phyloP scores from a whole-genome alignment of 2,888 invertebrate genomes.

The Oscheius sp. region DNA sequence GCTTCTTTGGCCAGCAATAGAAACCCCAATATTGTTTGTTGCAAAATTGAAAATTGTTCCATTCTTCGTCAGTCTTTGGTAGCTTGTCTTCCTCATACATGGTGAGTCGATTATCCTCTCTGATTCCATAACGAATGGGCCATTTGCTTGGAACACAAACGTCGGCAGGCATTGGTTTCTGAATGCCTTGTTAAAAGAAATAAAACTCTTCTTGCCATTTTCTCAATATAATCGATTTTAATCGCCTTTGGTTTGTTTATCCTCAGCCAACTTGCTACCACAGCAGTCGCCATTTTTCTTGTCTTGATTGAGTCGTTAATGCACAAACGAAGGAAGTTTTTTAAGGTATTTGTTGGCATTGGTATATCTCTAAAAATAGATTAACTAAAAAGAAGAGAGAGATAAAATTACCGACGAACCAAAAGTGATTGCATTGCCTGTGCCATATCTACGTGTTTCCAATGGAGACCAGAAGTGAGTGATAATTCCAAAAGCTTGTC shows the following conservation, averaged over 20 bases:
- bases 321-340: conserved; percentile 77
- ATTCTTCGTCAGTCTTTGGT: conserved; percentile 79
- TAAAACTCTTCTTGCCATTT: not conserved
- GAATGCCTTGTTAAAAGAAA: not conserved
- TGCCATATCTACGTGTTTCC: conserved; percentile 83
- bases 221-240: conserved; percentile 38
- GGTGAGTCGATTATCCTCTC: conserved; percentile 76
- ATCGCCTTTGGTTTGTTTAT: conserved; percentile 64
- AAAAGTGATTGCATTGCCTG: conserved; percentile 80
- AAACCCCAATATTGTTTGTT: conserved; percentile 78
- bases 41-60: conserved; percentile 80
- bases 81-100: conserved; percentile 61
- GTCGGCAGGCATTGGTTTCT: conserved; percentile 36
- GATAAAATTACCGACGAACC: conserved; percentile 74
- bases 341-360: conserved; percentile 78
- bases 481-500: conserved; percentile 43
- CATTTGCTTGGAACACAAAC: conserved; percentile 58
- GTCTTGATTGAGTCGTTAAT: conserved; percentile 84
- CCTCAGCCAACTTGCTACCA: conserved; percentile 62
- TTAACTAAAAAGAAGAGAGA: not conserved
- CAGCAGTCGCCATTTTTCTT: conserved; percentile 74
- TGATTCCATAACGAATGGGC: conserved; percentile 72
- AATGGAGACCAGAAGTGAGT: conserved; percentile 74
- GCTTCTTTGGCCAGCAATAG: conserved; percentile 74
- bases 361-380: conserved; percentile 60